Evolutionary conservation across 1,140 invertebrate genomes (phyloP).

Genomic region (Megathymus violae): DNA sequence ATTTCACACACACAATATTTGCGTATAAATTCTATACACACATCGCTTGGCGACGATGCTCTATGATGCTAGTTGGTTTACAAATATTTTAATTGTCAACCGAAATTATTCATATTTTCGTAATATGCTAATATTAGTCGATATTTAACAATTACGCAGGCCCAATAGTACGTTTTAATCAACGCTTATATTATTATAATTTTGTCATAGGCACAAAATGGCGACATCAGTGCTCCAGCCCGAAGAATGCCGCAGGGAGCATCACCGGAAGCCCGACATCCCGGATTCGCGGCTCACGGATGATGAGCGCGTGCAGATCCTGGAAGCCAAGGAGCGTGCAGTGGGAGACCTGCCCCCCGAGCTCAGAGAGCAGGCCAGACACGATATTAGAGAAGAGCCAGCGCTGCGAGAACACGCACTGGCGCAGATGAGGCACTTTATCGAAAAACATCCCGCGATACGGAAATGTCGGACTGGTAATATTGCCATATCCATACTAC

Average conservation of each 20-base stretch:
- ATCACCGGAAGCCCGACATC: slow-evolving; percentile 61
- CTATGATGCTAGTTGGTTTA: too few relatives aligned
- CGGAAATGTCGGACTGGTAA: slow-evolving; percentile 89
- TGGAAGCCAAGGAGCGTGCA: slow-evolving; percentile 69
- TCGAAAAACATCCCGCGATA: slow-evolving; percentile 90
- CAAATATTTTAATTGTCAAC: too few relatives aligned
- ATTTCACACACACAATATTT: too few relatives aligned
- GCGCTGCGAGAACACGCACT: slow-evolving; percentile 87
- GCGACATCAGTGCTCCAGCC: slow-evolving; percentile 76
- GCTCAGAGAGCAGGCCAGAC: slow-evolving; percentile 85
- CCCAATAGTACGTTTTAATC: too few relatives aligned
- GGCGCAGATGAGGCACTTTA: slow-evolving; percentile 90
- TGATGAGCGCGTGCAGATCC: slow-evolving; percentile 62
- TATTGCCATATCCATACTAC: too few relatives aligned
- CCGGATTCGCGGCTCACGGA: slow-evolving; percentile 59
- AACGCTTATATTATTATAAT: too few relatives aligned
- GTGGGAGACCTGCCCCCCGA: slow-evolving; percentile 67
- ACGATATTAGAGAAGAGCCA: slow-evolving; percentile 90
- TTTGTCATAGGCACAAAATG: slow-evolving; percentile 61
- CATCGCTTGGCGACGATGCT: too few relatives aligned
- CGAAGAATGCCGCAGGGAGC: slow-evolving; percentile 65
- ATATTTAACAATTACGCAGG: too few relatives aligned
- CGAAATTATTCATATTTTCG: too few relatives aligned
- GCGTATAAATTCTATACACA: too few relatives aligned
- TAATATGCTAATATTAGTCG: too few relatives aligned